Base-by-base conservation (phyloP, 2,113 vertebrate species). In the Hydropotes inermis region DNA sequence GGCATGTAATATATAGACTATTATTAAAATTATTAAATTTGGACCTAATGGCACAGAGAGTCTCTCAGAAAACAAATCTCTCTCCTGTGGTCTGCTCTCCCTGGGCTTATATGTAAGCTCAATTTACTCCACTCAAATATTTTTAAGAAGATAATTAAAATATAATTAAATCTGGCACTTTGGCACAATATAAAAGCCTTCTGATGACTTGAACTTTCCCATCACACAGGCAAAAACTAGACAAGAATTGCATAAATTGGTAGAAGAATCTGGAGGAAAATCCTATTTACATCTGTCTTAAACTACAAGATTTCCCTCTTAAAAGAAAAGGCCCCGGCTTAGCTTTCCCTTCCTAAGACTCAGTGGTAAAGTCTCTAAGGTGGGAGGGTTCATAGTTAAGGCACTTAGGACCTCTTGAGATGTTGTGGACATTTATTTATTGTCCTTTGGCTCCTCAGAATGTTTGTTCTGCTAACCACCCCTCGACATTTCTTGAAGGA, bases 141-240 rank as follows among this genome's bases (percentile, higher is more conserved):
- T 83, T 83, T 55, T 83, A 39, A 36, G 84, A 90, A 87, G 45
- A 97, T 25, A 87, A 52, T 74, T 84, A 94, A 83, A 95, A 87
- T 55, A 83, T 45, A 94, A 83, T 70, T 91, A 95, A 97, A 79
- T 87, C 58, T 30, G 43, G 19, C 7, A 50, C 43, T 25, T 70
- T 13, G 52, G 45, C 45, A 87, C 21, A 83, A 94, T 15, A 27
- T n/a, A 87, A 87, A 94, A 81, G 15, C 2, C 30, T 90, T 82
- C 74, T 30, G 50, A 60, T 78, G 55, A 96, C 54, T 61, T 89
- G 55, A 64, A 33, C 27, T 45, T 88, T 61, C 47, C 43, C 43
- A 58, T 33, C 21, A 83, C 11, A 50, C 12, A 28, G 52, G 16
- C 43, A 64, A 92, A 79, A 83, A 36, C 27, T 39, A 83, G 55